phyloP scores from a whole-genome alignment of 2,888 invertebrate genomes.

The Girardia tigrina region DNA sequence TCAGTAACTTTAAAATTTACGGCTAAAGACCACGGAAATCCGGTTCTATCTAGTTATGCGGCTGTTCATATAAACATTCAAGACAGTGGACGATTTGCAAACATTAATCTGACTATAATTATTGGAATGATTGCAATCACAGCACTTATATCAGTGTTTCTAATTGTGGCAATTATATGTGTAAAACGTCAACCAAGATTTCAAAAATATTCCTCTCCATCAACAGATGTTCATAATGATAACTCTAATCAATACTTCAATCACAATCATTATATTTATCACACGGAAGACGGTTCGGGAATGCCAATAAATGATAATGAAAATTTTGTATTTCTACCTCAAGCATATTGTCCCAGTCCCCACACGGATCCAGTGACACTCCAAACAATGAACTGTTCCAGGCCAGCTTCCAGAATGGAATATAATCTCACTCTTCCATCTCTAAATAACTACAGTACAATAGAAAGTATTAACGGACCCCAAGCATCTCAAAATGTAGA shows the following conservation, averaged over 20 bases:
- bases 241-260: not conserved
- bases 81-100: constrained; percentile 25
- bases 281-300: not conserved
- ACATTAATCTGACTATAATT: constrained; percentile 29
- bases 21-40: not conserved
- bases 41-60: not conserved
- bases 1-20: not conserved
- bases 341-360: not conserved
- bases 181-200: constrained; percentile 26
- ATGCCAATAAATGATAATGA: not conserved
- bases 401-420: constrained; percentile 6
- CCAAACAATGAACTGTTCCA: not conserved
- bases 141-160: constrained; percentile 28
- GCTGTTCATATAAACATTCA: constrained; percentile 3
- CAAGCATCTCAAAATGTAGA: not conserved
- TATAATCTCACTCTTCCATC: not conserved
- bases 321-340: not conserved
- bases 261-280: not conserved
- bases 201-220: not conserved
- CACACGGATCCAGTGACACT: not conserved
- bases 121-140: constrained; percentile 27
- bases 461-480: not conserved
- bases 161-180: constrained; percentile 32
- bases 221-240: not conserved
- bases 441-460: not conserved